These are phyloP conservation scores for Chionoecetes opilio DNA, from an alignment of 1,140 invertebrate genomes.

Conservation along the genomic window DNA sequence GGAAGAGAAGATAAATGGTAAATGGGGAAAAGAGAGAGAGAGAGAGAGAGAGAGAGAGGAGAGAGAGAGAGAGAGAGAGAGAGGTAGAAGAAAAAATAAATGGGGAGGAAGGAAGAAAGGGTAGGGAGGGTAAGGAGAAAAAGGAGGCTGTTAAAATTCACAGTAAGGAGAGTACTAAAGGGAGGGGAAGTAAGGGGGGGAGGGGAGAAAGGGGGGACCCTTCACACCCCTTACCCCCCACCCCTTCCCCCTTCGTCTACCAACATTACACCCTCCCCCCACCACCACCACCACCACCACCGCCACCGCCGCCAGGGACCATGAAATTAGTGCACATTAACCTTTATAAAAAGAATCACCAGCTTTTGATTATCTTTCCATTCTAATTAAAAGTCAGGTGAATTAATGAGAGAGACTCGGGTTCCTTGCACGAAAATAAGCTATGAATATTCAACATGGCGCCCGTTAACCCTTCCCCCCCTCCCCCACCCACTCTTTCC, in stretches of 20 bases:
- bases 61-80: not conserved
- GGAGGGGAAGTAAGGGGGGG: constrained; percentile 4
- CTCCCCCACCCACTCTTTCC: not conserved
- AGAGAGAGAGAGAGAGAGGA: not conserved
- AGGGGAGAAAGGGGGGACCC: not conserved
- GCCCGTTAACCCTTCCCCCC: not conserved
- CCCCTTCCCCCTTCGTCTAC: not conserved
- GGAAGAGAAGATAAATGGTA: not conserved
- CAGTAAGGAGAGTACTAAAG: too few relatives aligned
- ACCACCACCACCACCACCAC: constrained; percentile 31
- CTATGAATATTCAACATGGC: constrained; percentile 73
- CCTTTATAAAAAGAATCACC: constrained; percentile 68
- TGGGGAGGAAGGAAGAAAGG: not conserved
- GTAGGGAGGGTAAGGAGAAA: not conserved
- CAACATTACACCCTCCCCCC: not conserved
- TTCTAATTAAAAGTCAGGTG: constrained; percentile 75
- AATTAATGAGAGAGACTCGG: constrained; percentile 61
- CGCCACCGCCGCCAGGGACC: constrained; percentile 54
- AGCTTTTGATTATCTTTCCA: constrained; percentile 74
- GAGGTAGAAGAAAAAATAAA: not conserved
- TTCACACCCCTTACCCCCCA: not conserved
- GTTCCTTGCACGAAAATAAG: constrained; percentile 71
- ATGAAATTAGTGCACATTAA: constrained; percentile 74
- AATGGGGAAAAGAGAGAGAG: not conserved
- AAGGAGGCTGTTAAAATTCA: too few relatives aligned